Evolutionary conservation across 2,113 vertebrate genomes (phyloP), one percentile per base, ranked within the genome.

Genomic region (Aix galericulata): DNA sequence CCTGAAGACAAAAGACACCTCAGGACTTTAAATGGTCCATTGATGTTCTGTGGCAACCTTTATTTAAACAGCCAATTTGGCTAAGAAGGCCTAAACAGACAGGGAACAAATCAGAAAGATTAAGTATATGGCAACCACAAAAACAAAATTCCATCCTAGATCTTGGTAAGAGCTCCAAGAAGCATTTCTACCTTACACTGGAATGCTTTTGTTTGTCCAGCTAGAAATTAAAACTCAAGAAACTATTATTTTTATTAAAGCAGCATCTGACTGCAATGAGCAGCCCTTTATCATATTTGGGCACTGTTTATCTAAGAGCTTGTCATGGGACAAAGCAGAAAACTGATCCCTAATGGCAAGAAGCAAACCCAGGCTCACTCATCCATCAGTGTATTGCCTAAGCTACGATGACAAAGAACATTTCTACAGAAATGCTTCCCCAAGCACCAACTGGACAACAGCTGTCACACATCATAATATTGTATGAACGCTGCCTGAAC

Each of bases 211-310:
- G 79, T 90, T 71, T 93, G 66, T 76, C 44, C 80, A 86, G 82
- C 77, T 86, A 82, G 77, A 95, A 96, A 90, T 79, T 25, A 86
- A 69, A 96, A 89, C 75, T 72, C 58, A 89, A 10, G n/a, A 42
- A 93, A 95, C 40, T 27, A 4, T 29, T 1, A 3, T 38, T 86
- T 91, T 72, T 40, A 48, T 75, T 72, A 13, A 0, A 92, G 83
- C 34, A 95, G 94, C 87, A 36, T 27, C 59, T 48, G 52, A 71
- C n/a, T 21, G n/a, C 50, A 27, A 18, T 27, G 36, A 71, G 17
- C 17, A 95, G 55, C 31, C 56, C 76, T 88, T 78, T 86, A 86
- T 92, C 73, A 64, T 73, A 68, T 63, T 18, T 62, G 34, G 38
- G 64, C 34, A 86, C 55, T 56, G 34, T 88, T 86, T 90, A 88